Percentiles rank a stretch among this genome's conserved stretches.
phyloP scores from a whole-genome alignment of 2,888 invertebrate species.

The Amphipoea lucens region DNA sequence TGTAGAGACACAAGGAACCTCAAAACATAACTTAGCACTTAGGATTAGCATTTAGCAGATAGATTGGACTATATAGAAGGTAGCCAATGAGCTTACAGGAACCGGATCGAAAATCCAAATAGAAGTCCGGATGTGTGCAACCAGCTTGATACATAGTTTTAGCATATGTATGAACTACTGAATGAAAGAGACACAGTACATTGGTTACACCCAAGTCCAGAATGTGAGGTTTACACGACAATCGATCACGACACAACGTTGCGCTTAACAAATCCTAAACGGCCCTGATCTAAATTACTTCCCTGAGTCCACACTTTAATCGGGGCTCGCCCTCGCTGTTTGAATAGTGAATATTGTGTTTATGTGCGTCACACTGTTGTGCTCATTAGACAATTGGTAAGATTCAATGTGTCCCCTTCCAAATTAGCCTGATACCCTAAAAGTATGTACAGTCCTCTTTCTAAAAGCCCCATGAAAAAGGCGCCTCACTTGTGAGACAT shows the following conservation, averaged over 20 bases:
- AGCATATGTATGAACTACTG: conserved; percentile 55
- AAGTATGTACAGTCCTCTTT: conserved; percentile 77
- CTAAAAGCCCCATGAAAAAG: conserved; percentile 81
- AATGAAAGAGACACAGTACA: conserved; percentile 52
- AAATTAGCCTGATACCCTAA: conserved; percentile 84
- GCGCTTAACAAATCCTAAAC: conserved; percentile 61
- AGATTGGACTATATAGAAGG: conserved; percentile 10
- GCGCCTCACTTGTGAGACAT: conserved; percentile 90
- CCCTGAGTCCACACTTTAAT: conserved; percentile 74
- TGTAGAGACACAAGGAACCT: conserved; percentile 37
- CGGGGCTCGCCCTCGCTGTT: conserved; percentile 83
- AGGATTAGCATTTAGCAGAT: conserved; percentile 28
- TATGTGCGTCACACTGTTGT: conserved; percentile 90
- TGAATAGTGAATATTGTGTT: conserved; percentile 88
- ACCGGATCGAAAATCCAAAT: conserved; percentile 19
- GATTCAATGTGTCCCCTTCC: conserved; percentile 83
- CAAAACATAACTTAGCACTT: conserved; percentile 8
- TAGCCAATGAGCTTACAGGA: conserved; percentile 12
- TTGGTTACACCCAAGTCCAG: conserved; percentile 46
- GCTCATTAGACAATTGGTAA: conserved; percentile 87
- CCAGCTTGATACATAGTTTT: conserved; percentile 38
- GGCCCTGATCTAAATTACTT: conserved; percentile 45
- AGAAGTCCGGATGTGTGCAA: conserved; percentile 39
- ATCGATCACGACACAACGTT: conserved; percentile 44
- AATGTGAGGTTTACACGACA: conserved; percentile 50